A percentile compares a stretch with the other conserved stretches of the same genome.
Evolutionary conservation across 2,797 vertebrate genomes (phyloP).

Genomic region (Natrix natrix): DNA sequence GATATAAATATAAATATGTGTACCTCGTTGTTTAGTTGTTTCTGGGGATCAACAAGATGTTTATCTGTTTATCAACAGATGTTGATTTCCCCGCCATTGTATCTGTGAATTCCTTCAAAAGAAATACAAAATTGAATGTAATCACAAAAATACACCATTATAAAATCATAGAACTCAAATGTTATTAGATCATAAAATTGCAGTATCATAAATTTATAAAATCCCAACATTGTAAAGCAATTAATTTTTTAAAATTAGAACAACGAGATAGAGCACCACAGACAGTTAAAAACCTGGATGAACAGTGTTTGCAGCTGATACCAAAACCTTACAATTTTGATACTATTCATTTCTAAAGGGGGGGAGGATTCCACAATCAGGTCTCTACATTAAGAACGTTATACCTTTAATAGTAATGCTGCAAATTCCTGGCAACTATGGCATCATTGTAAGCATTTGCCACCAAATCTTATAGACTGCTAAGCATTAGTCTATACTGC

Average conservation of each 20-base stretch:
- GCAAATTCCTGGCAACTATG: neutral
- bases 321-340: neutral
- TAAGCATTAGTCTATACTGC: neutral
- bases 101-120: neutral
- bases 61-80: neutral
- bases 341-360: neutral
- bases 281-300: neutral
- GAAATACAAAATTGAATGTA: neutral
- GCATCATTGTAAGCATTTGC: neutral
- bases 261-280: neutral
- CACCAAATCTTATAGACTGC: neutral
- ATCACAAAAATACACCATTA: neutral
- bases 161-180: neutral
- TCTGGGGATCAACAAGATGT: neutral
- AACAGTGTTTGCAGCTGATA: neutral
- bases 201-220: neutral
- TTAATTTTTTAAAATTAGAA: neutral
- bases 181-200: neutral
- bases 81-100: neutral
- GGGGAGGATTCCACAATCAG: neutral
- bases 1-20: neutral
- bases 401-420: neutral
- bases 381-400: neutral
- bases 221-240: neutral
- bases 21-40: neutral